Evolutionary conservation across 2,113 vertebrate species (phyloP), one percentile per base, ranked within the genome.

Genomic region (Pygoscelis adeliae): DNA sequence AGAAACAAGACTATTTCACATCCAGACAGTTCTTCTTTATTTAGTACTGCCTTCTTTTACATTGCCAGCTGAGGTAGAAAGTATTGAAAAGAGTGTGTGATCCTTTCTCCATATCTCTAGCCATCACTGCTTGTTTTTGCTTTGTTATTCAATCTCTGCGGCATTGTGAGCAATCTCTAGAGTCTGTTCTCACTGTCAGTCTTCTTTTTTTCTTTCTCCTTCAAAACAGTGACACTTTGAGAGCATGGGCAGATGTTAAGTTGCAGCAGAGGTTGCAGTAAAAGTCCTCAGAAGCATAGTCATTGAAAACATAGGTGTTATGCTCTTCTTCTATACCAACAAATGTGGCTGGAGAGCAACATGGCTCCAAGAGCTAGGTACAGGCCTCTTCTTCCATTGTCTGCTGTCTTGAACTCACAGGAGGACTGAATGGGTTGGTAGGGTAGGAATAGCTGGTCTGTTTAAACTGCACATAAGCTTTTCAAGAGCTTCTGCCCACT

Each of bases 361-460:
- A 11, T 0, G 2, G 9, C 38, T 25, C 6, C 32, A 32, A 20
- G 49, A 87, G 4, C 7, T 34, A 27, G 26, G 19, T 42, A 42
- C 10, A 17, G 23, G 2, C 5, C 1, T 61, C 13, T 59, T 85
- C 22, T 59, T 81, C 22, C 6, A 13, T 62, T 42, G 3, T 32
- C 14, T 34, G 10, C 12, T 26, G 11, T 29, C 69, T 47, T 71
- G 44, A 69, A 9, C 23, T 44, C 13, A 14, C 12, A 63, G 4
- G 5, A 69, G 27, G 15, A 34, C 30, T 34, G 26, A 55, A 40
- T 0, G 0, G 13, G 5, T 9, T 59, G 16, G 10, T 30, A 29
- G 38, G 6, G 12, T 22, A 55, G 16, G 44, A 77, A 81, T 15
- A 55, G 2, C 5, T 6, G 1, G 4, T 42, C 27, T 67, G 6